Percentiles rank a stretch among this genome's conserved stretches.
Conservation (phyloP, 2,888 invertebrate genomes). For the Lysandra coridon region DNA sequence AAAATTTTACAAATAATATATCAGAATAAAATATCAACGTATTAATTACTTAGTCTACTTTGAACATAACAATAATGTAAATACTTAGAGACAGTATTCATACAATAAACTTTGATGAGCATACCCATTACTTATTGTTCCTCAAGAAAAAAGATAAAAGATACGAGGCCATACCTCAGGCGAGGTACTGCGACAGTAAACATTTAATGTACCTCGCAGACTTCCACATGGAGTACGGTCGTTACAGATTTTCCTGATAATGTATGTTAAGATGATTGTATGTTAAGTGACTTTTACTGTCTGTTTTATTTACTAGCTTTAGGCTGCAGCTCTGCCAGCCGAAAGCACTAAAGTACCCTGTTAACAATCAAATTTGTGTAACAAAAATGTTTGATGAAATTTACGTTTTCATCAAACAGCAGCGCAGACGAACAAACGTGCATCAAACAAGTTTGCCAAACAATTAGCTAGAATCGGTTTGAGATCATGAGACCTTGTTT, state of each 20-base stretch:
- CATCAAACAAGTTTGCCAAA: too few relatives aligned
- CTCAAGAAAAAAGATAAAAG: neutral
- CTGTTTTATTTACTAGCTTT: neutral
- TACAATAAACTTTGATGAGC: neutral
- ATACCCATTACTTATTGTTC: neutral
- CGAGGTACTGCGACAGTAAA: neutral
- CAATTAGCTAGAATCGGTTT: too few relatives aligned
- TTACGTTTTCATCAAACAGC: too few relatives aligned
- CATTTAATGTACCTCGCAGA: neutral
- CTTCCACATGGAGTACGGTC: neutral
- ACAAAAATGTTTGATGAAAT: too few relatives aligned
- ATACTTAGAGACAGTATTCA: neutral
- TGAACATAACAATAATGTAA: neutral
- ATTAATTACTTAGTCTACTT: too few relatives aligned
- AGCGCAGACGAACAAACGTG: too few relatives aligned
- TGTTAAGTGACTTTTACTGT: neutral
- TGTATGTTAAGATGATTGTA: neutral
- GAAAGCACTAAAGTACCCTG: too few relatives aligned
- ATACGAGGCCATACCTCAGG: neutral
- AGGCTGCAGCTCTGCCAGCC: too few relatives aligned
- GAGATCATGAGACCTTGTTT: too few relatives aligned
- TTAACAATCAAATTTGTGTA: too few relatives aligned
- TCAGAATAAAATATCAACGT: too few relatives aligned
- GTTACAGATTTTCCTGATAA: slow-evolving; percentile 1
- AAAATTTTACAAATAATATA: too few relatives aligned